Evolutionary conservation across 2,888 invertebrate genomes (phyloP).

Genomic region (Brachypalpus laphriformis): DNA sequence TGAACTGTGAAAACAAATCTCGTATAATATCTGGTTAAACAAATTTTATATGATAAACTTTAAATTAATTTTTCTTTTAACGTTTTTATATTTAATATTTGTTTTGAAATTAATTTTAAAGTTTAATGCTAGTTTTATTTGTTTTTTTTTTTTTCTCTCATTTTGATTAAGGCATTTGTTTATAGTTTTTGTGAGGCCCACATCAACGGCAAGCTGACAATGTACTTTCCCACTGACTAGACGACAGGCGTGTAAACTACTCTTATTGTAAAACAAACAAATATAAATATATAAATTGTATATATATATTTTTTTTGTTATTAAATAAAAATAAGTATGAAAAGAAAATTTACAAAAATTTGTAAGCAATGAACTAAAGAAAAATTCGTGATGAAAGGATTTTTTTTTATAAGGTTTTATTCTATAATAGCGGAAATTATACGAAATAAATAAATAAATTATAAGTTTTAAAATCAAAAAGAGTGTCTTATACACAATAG

Average conservation of each 20-base stretch:
- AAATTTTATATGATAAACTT: slow-evolving; percentile 68
- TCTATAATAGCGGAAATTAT: slow-evolving; percentile 42
- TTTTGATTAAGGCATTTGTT: slow-evolving; percentile 56
- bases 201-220: slow-evolving; percentile 88
- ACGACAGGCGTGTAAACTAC: slow-evolving; percentile 83
- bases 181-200: slow-evolving; percentile 83
- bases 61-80: slow-evolving; percentile 71
- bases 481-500: slow-evolving; percentile 74
- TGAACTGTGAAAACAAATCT: slow-evolving; percentile 78
- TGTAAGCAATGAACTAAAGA: slow-evolving; percentile 40
- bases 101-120: slow-evolving; percentile 71
- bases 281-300: slow-evolving; percentile 68
- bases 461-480: slow-evolving; percentile 24
- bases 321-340: slow-evolving; percentile 14
- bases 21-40: slow-evolving; percentile 82
- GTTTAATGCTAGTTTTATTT: slow-evolving; percentile 61
- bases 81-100: slow-evolving; percentile 52
- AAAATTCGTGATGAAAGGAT: slow-evolving; percentile 56
- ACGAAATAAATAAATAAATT: slow-evolving; percentile 20
- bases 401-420: background rate
- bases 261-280: slow-evolving; percentile 82
- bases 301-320: slow-evolving; percentile 71
- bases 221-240: slow-evolving; percentile 83
- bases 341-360: slow-evolving; percentile 30
- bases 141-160: slow-evolving; percentile 42